Conservation (phyloP, 2,113 vertebrate genomes). For the Butorides virescens region DNA sequence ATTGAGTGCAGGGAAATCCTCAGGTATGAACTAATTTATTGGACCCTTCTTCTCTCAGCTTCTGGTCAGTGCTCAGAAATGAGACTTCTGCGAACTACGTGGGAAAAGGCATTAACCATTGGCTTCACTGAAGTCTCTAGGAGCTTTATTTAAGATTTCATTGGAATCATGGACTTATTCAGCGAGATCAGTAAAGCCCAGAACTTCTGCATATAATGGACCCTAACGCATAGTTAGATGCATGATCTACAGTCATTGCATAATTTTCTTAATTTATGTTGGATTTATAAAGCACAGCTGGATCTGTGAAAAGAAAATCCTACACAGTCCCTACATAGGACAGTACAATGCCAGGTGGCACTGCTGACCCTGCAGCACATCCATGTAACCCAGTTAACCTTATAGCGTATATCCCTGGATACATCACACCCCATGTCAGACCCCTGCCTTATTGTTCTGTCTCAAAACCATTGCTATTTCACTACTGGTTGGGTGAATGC, state of each 20-base stretch:
- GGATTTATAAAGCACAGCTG: background rate
- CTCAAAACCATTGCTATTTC: background rate
- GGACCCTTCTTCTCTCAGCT: background rate
- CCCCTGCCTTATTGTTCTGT: background rate
- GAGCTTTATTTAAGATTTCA: background rate
- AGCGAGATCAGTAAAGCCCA: background rate
- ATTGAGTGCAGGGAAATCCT: background rate
- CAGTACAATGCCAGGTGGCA: background rate
- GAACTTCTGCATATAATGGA: background rate
- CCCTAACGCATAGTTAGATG: background rate
- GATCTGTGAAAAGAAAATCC: background rate
- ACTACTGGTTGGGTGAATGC: background rate
- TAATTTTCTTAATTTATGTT: background rate
- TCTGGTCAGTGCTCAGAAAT: background rate
- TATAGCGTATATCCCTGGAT: background rate
- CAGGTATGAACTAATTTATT: background rate
- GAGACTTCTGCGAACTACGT: background rate
- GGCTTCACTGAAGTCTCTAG: background rate
- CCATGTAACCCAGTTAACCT: background rate
- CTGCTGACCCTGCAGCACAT: background rate
- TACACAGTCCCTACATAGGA: background rate
- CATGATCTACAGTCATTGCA: background rate
- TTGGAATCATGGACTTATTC: background rate
- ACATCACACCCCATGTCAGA: background rate
- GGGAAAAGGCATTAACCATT: background rate